Conservation (phyloP, 2,113 vertebrate genomes). For the Archilochus colubris region DNA sequence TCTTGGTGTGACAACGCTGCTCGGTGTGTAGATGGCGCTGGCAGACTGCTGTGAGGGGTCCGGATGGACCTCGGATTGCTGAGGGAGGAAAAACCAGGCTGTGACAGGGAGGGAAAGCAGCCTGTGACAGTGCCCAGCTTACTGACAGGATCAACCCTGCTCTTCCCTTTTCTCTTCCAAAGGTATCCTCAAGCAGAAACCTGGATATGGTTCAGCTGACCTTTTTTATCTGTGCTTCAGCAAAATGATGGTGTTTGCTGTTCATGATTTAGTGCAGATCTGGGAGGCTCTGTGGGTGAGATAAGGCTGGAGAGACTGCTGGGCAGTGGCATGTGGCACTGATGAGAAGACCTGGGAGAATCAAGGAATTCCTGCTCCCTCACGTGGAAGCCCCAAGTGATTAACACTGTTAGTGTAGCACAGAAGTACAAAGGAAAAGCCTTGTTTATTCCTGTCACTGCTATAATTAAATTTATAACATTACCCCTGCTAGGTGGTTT, state of each 20-base stretch:
- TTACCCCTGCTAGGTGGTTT: neutral
- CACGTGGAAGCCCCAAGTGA: neutral
- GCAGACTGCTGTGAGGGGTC: neutral
- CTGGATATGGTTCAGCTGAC: neutral
- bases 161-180: neutral
- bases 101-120: neutral
- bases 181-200: neutral
- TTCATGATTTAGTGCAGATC: neutral
- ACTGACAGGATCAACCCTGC: accelerated
- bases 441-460: neutral
- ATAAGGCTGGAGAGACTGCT: neutral
- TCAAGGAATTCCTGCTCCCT: neutral
- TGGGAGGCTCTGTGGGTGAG: neutral
- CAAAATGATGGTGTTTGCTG: neutral
- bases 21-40: constrained; percentile 56
- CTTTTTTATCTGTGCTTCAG: neutral
- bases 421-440: neutral
- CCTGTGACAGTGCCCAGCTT: neutral
- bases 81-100: neutral
- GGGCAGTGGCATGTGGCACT: neutral
- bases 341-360: neutral
- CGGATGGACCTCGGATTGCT: neutral
- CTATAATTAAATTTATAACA: neutral
- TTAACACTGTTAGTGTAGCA: neutral
- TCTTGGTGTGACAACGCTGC: accelerated